phyloP scores from a whole-genome alignment of 92 coral and sea anemone species.

The Diadumene lineata region DNA sequence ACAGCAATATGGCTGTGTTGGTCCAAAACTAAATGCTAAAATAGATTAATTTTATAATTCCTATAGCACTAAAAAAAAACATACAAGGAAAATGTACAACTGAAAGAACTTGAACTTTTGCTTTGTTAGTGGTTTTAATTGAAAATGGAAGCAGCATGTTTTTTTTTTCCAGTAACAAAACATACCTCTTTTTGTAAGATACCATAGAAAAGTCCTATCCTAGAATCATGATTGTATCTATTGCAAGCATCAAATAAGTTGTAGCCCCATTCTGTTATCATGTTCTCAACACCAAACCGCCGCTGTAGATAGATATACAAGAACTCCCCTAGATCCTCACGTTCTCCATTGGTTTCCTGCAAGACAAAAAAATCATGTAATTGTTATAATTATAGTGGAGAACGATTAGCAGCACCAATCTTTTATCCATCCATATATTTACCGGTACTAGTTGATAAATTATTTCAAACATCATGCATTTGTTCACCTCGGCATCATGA shows the following conservation, averaged over 20 bases:
- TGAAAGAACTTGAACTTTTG: no score
- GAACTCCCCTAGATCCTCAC: conserved; percentile 79
- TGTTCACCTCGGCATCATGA: conserved; percentile 82
- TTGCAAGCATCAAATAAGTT: conserved; percentile 92
- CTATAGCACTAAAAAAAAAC: no score
- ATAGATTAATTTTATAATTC: no score
- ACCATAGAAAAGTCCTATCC: conserved; percentile 81
- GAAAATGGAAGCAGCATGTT: no score
- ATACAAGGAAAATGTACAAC: no score
- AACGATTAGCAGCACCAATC: neutral
- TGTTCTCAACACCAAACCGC: conserved; percentile 94
- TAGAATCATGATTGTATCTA: conserved; percentile 88
- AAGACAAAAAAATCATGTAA: neutral
- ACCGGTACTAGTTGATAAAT: neutral
- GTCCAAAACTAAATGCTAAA: no score
- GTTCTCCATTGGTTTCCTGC: conserved; percentile 80
- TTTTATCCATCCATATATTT: neutral
- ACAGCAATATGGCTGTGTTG: no score
- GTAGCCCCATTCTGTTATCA: conserved; percentile 96
- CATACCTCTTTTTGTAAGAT: conserved; percentile 88
- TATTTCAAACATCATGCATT: neutral
- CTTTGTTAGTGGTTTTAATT: no score
- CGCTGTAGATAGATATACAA: conserved; percentile 85
- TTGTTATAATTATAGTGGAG: neutral
- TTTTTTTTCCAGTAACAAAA: neutral